phyloP scores from a whole-genome alignment of 2,797 vertebrate species.

The Poeciliopsis gracilis region DNA sequence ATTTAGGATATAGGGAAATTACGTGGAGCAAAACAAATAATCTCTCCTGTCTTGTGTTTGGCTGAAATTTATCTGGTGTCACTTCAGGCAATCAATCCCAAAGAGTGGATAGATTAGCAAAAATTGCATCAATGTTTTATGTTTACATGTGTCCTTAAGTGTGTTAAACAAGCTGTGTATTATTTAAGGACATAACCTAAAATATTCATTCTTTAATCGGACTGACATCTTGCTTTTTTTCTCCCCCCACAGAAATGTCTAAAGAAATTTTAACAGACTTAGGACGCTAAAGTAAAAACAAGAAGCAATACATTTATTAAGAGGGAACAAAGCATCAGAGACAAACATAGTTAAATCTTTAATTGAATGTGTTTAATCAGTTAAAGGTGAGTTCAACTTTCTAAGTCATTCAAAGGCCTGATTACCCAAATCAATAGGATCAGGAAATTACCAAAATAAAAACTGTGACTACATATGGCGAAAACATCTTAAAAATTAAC shows the following conservation, averaged over 20 bases:
- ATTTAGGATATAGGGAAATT: constrained; percentile 71
- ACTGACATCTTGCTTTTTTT: not conserved
- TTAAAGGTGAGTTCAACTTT: not conserved
- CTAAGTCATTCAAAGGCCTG: not conserved
- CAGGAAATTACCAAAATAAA: not conserved
- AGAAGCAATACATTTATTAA: no score
- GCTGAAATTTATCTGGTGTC: constrained; percentile 59
- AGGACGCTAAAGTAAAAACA: no score
- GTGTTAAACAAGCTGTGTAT: constrained; percentile 36
- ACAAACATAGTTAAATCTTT: not conserved
- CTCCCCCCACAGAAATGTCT: not conserved
- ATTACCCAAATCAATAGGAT: not conserved
- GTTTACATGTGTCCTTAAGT: constrained; percentile 40
- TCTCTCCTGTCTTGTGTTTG: constrained; percentile 61
- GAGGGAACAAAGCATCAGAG: no score
- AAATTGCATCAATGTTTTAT: constrained; percentile 38
- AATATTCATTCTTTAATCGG: constrained; percentile 22
- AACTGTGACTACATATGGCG: not conserved
- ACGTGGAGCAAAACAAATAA: constrained; percentile 74
- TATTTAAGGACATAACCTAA: constrained; percentile 32
- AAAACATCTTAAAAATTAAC: not conserved
- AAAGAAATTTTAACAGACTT: not conserved
- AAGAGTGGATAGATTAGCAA: constrained; percentile 39
- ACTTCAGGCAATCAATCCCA: constrained; percentile 52
- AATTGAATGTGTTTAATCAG: no score